Evolutionary conservation across 2,797 vertebrate species (phyloP), one percentile per base, ranked within the genome.

Genomic region (Pseudopleuronectes americanus): DNA sequence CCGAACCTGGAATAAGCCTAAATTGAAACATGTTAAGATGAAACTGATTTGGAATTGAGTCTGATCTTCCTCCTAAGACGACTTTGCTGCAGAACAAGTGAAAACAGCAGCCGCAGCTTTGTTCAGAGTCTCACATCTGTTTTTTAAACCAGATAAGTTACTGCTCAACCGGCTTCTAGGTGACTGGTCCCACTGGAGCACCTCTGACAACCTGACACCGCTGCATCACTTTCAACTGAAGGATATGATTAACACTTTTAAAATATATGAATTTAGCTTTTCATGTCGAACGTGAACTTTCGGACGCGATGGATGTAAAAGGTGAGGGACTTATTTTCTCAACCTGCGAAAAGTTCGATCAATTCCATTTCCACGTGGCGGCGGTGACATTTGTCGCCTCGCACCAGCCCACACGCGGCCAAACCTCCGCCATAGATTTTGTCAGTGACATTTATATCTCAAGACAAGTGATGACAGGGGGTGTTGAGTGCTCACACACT

Each of bases 381-480:
- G 16, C 45, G 17, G 19, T 77, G 64, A 31, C 24, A 56, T 76
- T 63, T 73, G 64, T 63, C 43, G 54, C 26, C 62, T 53, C 8
- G 5, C 28, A 22, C 63, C 56, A 12, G 31, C 21, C 16, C 9
- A 23, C 6, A 9, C 28, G 26, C 19, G 23, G 59, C 5, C 8
- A 3, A 57, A 57, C 59, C 49, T 31, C 43, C 31, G 6, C 52
- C 8, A 58, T 5, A 60, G 43, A 53, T 71, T 59, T 62, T 45
- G 24, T 59, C 62, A 2, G 63, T 36, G 57, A 28, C 17, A 36
- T 64, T 64, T 77, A 49, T 28, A 24, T 23, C 58, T 55, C 4
- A 4, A 43, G 55, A 56, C 47, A 31, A 31, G 58, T 2, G 14
- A 57, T 47, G 26, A 67, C 23, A 55, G 57, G 4, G 4, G 52